Conservation (phyloP, 2,888 invertebrate species). For the Cephus rjabovi region DNA sequence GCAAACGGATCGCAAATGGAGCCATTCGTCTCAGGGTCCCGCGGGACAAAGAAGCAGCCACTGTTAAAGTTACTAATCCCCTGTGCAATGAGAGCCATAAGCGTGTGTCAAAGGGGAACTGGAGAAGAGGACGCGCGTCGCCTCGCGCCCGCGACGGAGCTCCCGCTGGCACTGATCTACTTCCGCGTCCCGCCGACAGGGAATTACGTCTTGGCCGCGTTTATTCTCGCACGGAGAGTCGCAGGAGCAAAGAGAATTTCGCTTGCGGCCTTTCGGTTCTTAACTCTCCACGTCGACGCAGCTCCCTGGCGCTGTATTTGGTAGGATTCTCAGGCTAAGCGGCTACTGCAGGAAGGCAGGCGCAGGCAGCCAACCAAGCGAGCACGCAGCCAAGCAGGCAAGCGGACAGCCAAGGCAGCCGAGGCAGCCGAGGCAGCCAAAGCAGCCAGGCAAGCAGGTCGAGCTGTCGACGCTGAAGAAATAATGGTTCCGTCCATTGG, state of each 20-base stretch:
- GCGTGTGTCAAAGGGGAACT: constrained; percentile 34
- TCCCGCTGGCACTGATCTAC: too few relatives aligned
- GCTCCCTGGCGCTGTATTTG: constrained; percentile 43
- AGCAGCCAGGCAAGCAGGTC: constrained; percentile 7
- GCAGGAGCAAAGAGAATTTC: too few relatives aligned
- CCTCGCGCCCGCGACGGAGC: too few relatives aligned
- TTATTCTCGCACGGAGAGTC: too few relatives aligned
- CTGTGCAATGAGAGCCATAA: constrained; percentile 32
- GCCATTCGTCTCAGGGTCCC: too few relatives aligned
- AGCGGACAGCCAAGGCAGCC: too few relatives aligned
- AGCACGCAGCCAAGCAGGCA: neutral
- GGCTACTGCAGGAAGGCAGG: constrained; percentile 33
- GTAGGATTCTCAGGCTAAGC: constrained; percentile 48
- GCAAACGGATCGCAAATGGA: too few relatives aligned
- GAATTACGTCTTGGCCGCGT: too few relatives aligned
- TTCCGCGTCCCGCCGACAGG: too few relatives aligned
- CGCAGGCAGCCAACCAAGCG: constrained; percentile 28
- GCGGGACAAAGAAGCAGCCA: too few relatives aligned
- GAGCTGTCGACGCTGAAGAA: constrained; percentile 55
- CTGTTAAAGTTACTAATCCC: too few relatives aligned
- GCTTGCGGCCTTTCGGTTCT: neutral
- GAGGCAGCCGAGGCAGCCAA: too few relatives aligned
- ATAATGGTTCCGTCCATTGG: constrained; percentile 50
- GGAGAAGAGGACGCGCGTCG: constrained; percentile 25
- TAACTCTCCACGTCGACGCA: neutral